Evolutionary conservation across 2,888 invertebrate genomes (phyloP), one percentile per base, ranked within the genome.

Genomic region (Tenthredo scrophulariae): DNA sequence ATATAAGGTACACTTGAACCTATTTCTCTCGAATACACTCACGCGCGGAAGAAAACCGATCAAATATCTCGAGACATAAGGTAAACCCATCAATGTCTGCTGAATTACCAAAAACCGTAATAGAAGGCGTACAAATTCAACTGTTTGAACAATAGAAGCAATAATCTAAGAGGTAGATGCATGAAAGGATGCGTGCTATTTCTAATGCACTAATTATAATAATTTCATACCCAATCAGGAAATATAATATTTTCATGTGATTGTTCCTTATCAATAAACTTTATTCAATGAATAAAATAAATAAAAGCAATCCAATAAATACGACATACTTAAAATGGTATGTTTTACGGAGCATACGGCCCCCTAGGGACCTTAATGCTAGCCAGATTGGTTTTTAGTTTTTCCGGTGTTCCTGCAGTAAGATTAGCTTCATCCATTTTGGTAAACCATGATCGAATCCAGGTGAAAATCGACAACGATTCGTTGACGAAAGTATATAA

Each of bases 401-500:
- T 85, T 26, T 80, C 84, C 50, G 84, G 72, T 70, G 54, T 88
- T 43, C 58, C 62, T 37, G 84, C 15, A 0, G 84, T 70, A 6
- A 86, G 22, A 33, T 50, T 58, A 5, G 72, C 67, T 10, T 72
- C 86, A 2, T 85, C 46, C 13, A 70, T 74, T 79, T n/a, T 85
- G 29, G 74, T 62, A 58, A 85, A 87, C 46, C 86, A 84, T 4
- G 84, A 83, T n/a, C 85, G 82, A 0, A 88, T 70, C 87, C 88
- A 88, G 9, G 86, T 22, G 15, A 86, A 83, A 26, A 87, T 80
- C 0, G 90, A 90, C n/a, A 91, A 87, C 4, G 95, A 94, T 88
- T 95, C 94, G 54, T 95, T 94, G 9, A 95, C 91, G 87, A 95
- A 95, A 1, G 95, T 94, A 87, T 96, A 96, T 43, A 96, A 91